Evolutionary conservation across 64 coral and sea anemone genomes (phyloP), one percentile per base, ranked within the genome.

Genomic region (Hydrozoanthus tunicans): DNA sequence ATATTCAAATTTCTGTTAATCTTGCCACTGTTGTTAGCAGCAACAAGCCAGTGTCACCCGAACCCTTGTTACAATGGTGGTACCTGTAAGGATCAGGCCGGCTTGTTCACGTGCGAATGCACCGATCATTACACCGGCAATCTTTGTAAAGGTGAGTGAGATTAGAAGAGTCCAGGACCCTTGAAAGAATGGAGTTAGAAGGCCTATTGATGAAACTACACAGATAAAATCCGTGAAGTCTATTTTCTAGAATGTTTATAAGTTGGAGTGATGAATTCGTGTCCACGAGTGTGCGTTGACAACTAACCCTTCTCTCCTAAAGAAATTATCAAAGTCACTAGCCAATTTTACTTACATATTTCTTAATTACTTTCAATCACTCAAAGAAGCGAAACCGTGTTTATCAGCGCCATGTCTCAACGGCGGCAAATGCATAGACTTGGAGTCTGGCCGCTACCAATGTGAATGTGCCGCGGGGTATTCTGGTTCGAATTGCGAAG

Each of bases 41-140:
- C 76, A 17, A 4, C 54, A 6, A 93, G n/a, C 68, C 20, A 53
- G 9, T 99, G 96, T 77, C 96, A 99, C 51, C 96, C 96, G 15
- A 99, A 99, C 27, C 96, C 96, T 73, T 99, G 96, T 86, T 99
- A 99, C 54, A 99, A 99, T 53, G 96, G 94, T 8, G 96, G 94
- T 4, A 79, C 77, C 12, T 99, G 96, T 66, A 90, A 66, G 5
- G 90, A 95, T 7, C 57, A 23, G 56, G 32, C 10, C 23, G 25
- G 14, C 53, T 92, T 89, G n/a, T 99, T 93, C 59, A 24, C 59
- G 55, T 99, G 96, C 65, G 62, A 72, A 32, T 99, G 96, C 53
- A 13, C 85, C 5, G 54, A 79, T 5, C 64, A 59, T 71, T 99
- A 92, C 83, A 90, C 14, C 7, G 96, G 96, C 14, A 60, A 55